Conservation (phyloP, 2,888 invertebrate species). For the Alentia gelatinosa region DNA sequence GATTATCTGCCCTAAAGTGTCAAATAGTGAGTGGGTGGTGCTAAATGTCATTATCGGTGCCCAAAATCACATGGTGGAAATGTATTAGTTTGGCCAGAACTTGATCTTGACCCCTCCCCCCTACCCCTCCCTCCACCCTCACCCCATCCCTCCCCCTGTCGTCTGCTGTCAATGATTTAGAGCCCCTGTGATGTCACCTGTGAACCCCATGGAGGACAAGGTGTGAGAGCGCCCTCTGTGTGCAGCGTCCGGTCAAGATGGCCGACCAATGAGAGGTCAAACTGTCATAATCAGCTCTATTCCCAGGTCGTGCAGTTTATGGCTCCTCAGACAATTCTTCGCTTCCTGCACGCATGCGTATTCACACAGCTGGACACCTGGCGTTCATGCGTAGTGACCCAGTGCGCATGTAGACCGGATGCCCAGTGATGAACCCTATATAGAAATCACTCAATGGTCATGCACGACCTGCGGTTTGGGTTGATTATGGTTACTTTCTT, state of each 20-base stretch:
- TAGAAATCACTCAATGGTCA: no score
- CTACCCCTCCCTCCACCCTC: not conserved
- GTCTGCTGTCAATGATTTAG: conserved; percentile 8
- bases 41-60: no score
- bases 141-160: not conserved
- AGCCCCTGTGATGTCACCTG: not conserved
- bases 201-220: not conserved
- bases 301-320: not conserved
- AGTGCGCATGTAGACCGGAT: no score
- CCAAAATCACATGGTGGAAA: no score
- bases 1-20: no score
- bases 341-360: not conserved
- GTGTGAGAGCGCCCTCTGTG: not conserved
- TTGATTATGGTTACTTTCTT: no score
- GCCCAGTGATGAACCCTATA: no score
- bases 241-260: conserved; percentile 29
- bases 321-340: not conserved
- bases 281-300: conserved; percentile 22
- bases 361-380: no score
- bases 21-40: no score
- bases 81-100: no score
- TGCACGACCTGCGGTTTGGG: no score
- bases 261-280: conserved; percentile 28
- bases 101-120: not conserved
- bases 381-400: no score